phyloP scores from a whole-genome alignment of 2,113 vertebrate genomes.

The Tragelaphus strepsiceros region DNA sequence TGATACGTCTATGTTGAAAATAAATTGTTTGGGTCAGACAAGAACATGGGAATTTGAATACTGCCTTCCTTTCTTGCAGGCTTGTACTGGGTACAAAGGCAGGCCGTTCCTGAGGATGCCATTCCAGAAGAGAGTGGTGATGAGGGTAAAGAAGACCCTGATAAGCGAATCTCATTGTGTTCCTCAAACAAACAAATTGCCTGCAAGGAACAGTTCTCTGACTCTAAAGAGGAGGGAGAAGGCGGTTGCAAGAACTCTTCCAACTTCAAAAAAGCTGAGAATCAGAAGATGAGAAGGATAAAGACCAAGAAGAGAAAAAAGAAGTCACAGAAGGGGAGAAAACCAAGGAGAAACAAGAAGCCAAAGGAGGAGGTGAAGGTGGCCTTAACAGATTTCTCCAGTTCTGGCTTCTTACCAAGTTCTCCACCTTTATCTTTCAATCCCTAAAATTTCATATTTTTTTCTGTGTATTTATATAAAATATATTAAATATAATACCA shows the following conservation, averaged over 20 bases:
- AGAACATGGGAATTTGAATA: not conserved
- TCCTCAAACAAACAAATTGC: not conserved
- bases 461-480: constrained; percentile 83
- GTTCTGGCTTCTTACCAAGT: constrained; percentile 26
- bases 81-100: not conserved
- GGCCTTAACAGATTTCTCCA: constrained; percentile 74
- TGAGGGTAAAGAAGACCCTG: not conserved
- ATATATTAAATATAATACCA: constrained; percentile 78
- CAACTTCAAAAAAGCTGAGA: constrained; percentile 91
- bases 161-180: not conserved
- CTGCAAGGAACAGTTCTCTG: constrained; percentile 85
- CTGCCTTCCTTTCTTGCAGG: not conserved
- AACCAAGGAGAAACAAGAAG: constrained; percentile 82
- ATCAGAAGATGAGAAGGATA: constrained; percentile 90
- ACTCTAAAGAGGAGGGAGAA: constrained; percentile 96
- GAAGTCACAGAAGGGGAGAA: constrained; percentile 86
- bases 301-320: constrained; percentile 81
- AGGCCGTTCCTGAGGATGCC: not conserved
- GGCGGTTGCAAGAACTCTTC: constrained; percentile 92
- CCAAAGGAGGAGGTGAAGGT: constrained; percentile 85
- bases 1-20: not conserved
- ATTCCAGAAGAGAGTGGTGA: not conserved
- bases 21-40: not conserved
- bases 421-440: constrained; percentile 28
- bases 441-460: constrained; percentile 83